A percentile compares a stretch with the other conserved stretches of the same genome.
phyloP scores from a whole-genome alignment of 2,888 invertebrate genomes.

The Orthosia gothica region DNA sequence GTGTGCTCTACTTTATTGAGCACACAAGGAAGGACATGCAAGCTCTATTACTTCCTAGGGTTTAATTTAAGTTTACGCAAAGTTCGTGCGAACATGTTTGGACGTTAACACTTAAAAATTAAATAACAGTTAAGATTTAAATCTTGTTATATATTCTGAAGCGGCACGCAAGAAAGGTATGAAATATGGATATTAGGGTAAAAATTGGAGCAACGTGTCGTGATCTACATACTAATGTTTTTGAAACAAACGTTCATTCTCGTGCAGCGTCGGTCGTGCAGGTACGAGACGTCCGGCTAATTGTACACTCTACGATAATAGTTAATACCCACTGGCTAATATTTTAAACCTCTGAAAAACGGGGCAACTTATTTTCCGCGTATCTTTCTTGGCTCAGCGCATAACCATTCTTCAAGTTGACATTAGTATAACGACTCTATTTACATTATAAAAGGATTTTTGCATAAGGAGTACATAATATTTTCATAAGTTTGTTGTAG shows the following conservation, averaged over 20 bases:
- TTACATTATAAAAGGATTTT: slow-evolving; percentile 51
- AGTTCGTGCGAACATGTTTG: slow-evolving; percentile 28
- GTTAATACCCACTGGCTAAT: slow-evolving; percentile 11
- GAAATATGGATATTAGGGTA: slow-evolving; percentile 54
- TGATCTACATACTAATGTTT: slow-evolving; percentile 53
- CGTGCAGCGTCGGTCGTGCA: slow-evolving; percentile 33
- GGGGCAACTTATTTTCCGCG: slow-evolving; percentile 5
- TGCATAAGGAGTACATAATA: slow-evolving; percentile 20
- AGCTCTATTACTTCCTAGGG: slow-evolving; percentile 25
- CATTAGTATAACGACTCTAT: slow-evolving; percentile 8
- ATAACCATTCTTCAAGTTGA: slow-evolving; percentile 32
- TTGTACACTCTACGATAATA: slow-evolving; percentile 12
- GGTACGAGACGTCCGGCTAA: slow-evolving; percentile 33
- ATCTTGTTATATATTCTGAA: slow-evolving; percentile 36
- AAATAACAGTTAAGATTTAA: slow-evolving; percentile 53
- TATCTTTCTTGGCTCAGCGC: slow-evolving; percentile 24
- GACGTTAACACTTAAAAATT: slow-evolving; percentile 55
- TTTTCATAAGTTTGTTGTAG: slow-evolving; percentile 15
- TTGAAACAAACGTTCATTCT: slow-evolving; percentile 32
- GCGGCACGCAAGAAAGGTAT: slow-evolving; percentile 55
- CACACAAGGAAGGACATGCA: slow-evolving; percentile 22
- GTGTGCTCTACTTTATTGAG: slow-evolving; percentile 35
- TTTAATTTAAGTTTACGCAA: slow-evolving; percentile 40
- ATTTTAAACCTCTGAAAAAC: slow-evolving; percentile 1
- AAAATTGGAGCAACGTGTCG: slow-evolving; percentile 62